Base-by-base conservation (phyloP, 2,113 vertebrate species). In the Pholis gunnellus region DNA sequence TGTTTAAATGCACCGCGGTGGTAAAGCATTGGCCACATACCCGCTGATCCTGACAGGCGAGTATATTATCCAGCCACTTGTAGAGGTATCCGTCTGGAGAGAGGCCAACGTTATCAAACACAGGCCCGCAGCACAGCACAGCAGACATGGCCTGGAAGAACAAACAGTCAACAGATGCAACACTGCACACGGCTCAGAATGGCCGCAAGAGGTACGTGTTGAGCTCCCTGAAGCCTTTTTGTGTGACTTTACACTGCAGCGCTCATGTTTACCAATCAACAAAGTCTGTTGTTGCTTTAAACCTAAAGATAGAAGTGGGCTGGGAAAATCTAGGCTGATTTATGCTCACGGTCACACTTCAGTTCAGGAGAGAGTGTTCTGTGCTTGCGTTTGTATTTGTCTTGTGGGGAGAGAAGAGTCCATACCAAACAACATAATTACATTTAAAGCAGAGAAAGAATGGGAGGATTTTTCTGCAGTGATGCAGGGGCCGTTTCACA, bases 41-140 rank as follows among this genome's bases (percentile, higher is more conserved):
- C 82, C 97, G 95, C 93, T 98, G 95, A 93, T 99, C 98, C 91
- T 99, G 98, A 91, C 98, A 99, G 91, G 97, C 98, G 40, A 99
- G 92, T 89, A 99, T 99, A 80, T 99, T 99, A 95, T 99, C 98
- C 68, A 99, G 96, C 98, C 98, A 99, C 91, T 99, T 99, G 88
- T 99, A 99, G 15, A 99, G 97, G 94, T 99, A 99, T 15, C 98
- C 98, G 0, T 99, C 98, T 13, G 97, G 96, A 74, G 98, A 98
- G 71, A 99, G 97, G 72, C 98, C 98, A 68, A 99, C 98, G 2
- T 99, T 99, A 88, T 99, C 98, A 91, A 99, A 99, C 7, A 99
- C 97, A 4, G 98, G 97, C 20, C 98, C 98, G 22, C 98, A 99
- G 94, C 98, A 99, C n/a, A 99, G 90, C 72, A 99, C 98, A 36